Base-by-base conservation (phyloP, 30 jellyfish, hydroid and myxozoan species). In the Turritopsis rubra region DNA sequence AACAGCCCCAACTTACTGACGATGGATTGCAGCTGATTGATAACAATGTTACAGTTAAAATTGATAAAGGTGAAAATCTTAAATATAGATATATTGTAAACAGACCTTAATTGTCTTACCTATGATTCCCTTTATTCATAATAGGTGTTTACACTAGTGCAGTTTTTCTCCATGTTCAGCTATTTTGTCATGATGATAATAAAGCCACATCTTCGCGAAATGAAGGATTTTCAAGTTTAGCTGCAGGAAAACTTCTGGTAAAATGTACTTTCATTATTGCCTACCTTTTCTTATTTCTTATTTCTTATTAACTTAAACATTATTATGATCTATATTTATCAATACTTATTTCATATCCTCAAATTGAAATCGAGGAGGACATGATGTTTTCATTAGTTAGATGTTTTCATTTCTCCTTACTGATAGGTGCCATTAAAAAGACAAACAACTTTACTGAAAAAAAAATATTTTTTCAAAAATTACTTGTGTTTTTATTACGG, bases 141-240 rank as follows among this genome's bases (percentile, higher is more conserved):
- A 0, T 27, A 68, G 77, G 77, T 27, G 22, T 68, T 23, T 19
- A n/a, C 77, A 7, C 30, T 68, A 8, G 16, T 68, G 31, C 77
- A 1, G 77, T 68, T 0, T 68, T n/a, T 27, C 77, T 68, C 19
- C 77, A 68, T 68, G 77, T 68, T 27, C 28, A 23, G 23, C 17
- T 68, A 9, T 68, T 68, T 7, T 9, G 30, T n/a, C 21, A 68
- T 27, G 77, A 68, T 19, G 31, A 23, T 7, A 27, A 68, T 27
- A 68, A 68, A 68, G 77, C 77, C 28, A n/a, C 77, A 68, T n/a
- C 77, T n/a, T 68, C 77, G 30, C 30, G 19, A n/a, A 27, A 23
- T 17, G 77, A 68, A n/a, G 77, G 1, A 16, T 68, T 68, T 68
- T 68, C 30, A 23, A 19, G 8, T n/a, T 68, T n/a, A 7, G 77